phyloP scores from a whole-genome alignment of 2,113 vertebrate species.

The Myotis davidii region DNA sequence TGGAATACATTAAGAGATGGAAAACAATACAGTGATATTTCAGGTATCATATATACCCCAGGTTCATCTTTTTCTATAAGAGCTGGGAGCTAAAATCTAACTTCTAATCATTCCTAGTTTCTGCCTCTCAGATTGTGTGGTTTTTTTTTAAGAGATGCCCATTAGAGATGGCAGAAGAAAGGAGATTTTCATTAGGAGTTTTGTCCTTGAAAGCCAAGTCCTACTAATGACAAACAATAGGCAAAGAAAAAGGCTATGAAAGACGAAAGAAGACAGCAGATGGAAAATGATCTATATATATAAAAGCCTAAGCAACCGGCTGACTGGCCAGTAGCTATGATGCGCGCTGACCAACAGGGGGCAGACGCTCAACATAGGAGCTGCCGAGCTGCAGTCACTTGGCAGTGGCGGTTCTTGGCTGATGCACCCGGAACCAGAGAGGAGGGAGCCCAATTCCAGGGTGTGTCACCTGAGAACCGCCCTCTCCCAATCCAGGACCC shows the following conservation, averaged over 20 bases:
- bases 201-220: neutral
- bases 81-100: neutral
- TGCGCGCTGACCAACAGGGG: too few relatives aligned
- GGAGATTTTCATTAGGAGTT: neutral
- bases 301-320: too few relatives aligned
- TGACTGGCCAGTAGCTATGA: too few relatives aligned
- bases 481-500: too few relatives aligned
- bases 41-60: neutral
- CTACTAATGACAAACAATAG: neutral
- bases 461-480: too few relatives aligned
- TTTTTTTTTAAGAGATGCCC: neutral
- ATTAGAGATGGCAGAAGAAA: neutral
- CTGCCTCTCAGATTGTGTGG: neutral
- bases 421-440: too few relatives aligned
- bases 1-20: neutral
- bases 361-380: too few relatives aligned
- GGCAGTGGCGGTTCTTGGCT: too few relatives aligned
- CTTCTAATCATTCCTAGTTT: neutral
- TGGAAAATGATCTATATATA: neutral
- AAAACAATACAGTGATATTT: neutral
- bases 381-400: too few relatives aligned
- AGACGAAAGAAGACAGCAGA: neutral
- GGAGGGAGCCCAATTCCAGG: too few relatives aligned
- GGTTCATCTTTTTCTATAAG: neutral
- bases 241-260: neutral